phyloP scores from a whole-genome alignment of 2,113 vertebrate genomes.

The Amia ocellicauda region DNA sequence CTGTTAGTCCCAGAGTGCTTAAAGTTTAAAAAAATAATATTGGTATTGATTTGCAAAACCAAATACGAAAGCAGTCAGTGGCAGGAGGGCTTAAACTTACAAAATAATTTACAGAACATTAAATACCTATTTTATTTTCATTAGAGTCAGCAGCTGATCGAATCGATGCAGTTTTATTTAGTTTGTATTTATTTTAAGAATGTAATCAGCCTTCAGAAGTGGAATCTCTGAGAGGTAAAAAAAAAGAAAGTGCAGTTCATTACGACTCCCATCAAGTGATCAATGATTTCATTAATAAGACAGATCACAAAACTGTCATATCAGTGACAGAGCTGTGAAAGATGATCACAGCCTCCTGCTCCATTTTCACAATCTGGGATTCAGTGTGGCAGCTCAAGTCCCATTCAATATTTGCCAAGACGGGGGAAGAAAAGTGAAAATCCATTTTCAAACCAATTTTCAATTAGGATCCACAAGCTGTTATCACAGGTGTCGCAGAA shows the following conservation, averaged over 20 bases:
- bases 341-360: constrained; percentile 82
- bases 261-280: constrained; percentile 97
- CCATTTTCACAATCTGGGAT: constrained; percentile 77
- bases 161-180: background rate
- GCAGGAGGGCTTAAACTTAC: too few relatives aligned
- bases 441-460: constrained; percentile 99
- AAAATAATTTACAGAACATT: too few relatives aligned
- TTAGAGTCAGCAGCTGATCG: background rate
- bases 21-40: too few relatives aligned
- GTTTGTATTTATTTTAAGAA: constrained; percentile 48
- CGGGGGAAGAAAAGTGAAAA: constrained; percentile 97
- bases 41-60: too few relatives aligned
- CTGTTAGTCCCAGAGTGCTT: too few relatives aligned
- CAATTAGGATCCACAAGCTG: constrained; percentile 99
- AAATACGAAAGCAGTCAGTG: too few relatives aligned
- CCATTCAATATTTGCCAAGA: constrained; percentile 85
- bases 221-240: constrained; percentile 63
- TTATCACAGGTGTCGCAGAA: constrained; percentile 99
- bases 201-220: constrained; percentile 62
- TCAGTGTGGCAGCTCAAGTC: constrained; percentile 74
- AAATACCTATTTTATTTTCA: background rate
- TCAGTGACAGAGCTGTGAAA: constrained; percentile 88
- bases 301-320: constrained; percentile 92
- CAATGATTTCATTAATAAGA: constrained; percentile 99
- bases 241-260: too few relatives aligned